Conservation (phyloP, 1,140 invertebrate genomes). For the Himalopsyche phryganea region DNA sequence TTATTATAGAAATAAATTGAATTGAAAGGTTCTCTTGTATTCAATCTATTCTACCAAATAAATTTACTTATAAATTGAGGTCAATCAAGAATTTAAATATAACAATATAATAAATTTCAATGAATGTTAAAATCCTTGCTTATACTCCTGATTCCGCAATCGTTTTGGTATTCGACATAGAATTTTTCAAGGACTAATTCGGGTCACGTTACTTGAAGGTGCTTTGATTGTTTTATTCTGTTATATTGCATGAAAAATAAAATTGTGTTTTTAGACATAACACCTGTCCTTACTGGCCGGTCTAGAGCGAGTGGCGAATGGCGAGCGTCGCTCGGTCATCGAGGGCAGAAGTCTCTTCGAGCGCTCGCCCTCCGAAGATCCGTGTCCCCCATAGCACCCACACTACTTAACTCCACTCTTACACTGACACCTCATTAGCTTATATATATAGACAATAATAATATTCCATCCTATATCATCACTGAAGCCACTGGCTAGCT, state of each 20-base stretch:
- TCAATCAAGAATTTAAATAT: too few relatives aligned
- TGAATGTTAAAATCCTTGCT: too few relatives aligned
- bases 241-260: constrained; percentile 16
- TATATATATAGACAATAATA: neutral
- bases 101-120: too few relatives aligned
- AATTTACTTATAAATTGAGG: too few relatives aligned
- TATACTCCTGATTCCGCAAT: too few relatives aligned
- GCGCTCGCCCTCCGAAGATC: constrained; percentile 4
- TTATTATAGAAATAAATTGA: too few relatives aligned
- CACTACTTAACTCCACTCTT: neutral
- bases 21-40: too few relatives aligned
- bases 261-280: constrained; percentile 31
- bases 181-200: too few relatives aligned
- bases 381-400: neutral
- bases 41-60: too few relatives aligned
- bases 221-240: neutral
- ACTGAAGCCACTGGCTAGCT: constrained; percentile 6
- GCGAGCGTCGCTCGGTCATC: neutral
- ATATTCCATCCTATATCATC: constrained; percentile 1
- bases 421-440: neutral
- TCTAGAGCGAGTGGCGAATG: constrained; percentile 1
- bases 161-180: too few relatives aligned
- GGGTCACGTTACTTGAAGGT: neutral
- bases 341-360: neutral
- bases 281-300: constrained; percentile 33